Base-by-base conservation (phyloP, 2,888 invertebrate species). In the Drosophila setosimentum region DNA sequence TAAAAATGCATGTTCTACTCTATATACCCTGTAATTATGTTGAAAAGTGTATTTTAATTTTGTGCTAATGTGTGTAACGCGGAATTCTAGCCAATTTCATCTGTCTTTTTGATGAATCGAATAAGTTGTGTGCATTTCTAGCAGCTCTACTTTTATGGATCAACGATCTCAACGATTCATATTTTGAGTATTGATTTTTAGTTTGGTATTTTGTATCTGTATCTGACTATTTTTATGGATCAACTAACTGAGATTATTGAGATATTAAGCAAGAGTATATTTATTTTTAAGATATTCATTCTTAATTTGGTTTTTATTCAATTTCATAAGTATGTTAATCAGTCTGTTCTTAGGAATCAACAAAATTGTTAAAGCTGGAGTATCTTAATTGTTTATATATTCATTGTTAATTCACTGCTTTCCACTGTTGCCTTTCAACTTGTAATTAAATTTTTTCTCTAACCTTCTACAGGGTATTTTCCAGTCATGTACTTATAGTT, bases 1-100 rank as follows among this genome's bases (percentile, higher is more conserved):
- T 33, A 33, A 68, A 55, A 37, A 37, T 32, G 37, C 21, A 29
- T 21, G 53, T 30, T 3, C 7, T 10, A 18, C 54, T 68, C 30
- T 18, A 18, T n/a, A 49, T 68, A 57, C 57, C 68, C 48, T 57
- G 32, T 29, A 49, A 33, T 8, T n/a, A 18, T 21, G 7, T 27
- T 27, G 6, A 18, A 8, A n/a, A 33, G 30, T 13, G 32, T 29
- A 24, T 32, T 24, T 18, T 1, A 2, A 18, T 18, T 3, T 18
- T 45, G 32, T 11, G 62, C 45, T 29, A 18, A 29, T 21, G 27
- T 33, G 13, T 21, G 35, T 18, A 16, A 5, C 13, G 2, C 18
- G 1, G 6, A 27, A 18, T 10, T 48, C 8, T 8, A 27, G 16
- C 16, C 5, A 45, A 16, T 24, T 24, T 24, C 16, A 24, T 16